A percentile compares a stretch with the other conserved stretches of the same genome.
These are phyloP conservation scores for Ibidorhyncha struthersii DNA, from an alignment of 2,113 vertebrate species.

Conservation along the genomic window DNA sequence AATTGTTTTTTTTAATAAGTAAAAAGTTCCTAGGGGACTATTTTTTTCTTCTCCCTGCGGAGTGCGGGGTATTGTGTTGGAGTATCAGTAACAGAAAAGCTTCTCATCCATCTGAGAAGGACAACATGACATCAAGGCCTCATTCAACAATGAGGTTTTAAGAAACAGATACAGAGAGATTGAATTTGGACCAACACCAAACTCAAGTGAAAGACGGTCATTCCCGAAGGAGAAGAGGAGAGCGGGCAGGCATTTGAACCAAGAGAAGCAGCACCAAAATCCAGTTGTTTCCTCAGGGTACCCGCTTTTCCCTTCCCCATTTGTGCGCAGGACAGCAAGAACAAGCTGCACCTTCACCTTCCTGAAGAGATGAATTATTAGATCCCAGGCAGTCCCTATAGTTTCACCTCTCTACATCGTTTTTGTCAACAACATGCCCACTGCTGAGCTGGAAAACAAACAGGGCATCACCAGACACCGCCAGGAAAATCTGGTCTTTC, in stretches of 20 bases:
- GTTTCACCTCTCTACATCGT: neutral
- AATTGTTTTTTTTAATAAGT: constrained; percentile 11
- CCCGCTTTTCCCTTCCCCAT: neutral
- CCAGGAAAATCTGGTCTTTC: neutral
- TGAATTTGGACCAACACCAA: neutral
- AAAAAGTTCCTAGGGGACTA: neutral
- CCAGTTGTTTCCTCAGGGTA: neutral
- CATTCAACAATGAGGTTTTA: neutral
- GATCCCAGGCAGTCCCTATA: neutral
- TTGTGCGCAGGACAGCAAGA: neutral
- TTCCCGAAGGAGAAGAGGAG: neutral
- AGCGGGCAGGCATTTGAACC: neutral
- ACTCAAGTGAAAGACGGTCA: neutral
- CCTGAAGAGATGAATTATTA: neutral
- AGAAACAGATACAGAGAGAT: neutral
- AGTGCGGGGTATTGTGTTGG: neutral
- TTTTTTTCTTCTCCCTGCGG: neutral
- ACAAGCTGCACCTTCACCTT: neutral
- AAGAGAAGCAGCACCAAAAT: neutral
- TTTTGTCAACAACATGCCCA: neutral
- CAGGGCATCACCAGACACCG: neutral
- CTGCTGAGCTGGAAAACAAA: neutral
- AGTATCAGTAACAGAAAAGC: neutral
- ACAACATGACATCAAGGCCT: neutral
- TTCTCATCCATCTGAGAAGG: neutral